Base-by-base conservation (phyloP, 2,888 invertebrate species). In the Drosophila kokeensis region DNA sequence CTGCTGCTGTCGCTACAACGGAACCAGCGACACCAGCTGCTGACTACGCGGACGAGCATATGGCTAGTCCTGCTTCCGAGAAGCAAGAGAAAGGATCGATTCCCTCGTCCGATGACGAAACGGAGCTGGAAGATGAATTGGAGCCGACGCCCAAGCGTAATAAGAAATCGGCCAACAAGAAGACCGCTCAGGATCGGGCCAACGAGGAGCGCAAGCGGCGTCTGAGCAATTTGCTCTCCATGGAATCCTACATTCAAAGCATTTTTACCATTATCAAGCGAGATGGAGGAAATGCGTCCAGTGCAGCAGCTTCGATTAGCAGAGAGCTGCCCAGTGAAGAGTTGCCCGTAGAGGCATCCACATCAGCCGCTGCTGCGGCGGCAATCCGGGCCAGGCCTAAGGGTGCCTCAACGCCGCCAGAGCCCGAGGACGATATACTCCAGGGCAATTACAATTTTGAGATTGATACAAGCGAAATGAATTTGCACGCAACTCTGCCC, bases 211-310 rank as follows among this genome's bases (percentile, higher is more conserved):
- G 90, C 24, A 90, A 92, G 55, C 90, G 91, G 54, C 91, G 92
- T n/a, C 80, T 92, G 7, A 91, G 87, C 79, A 83, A 91, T 2
- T 73, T 93, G 69, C 83, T 87, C 40, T 93, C 92, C 30, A 93
- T 93, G 90, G 93, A 93, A 70, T 90, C 92, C n/a, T 93, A 93
- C 64, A 93, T 93, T 30, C 91, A 92, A 68, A 90, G 89, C 64
- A 93, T 93, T 76, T 87, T 93, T 50, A 83, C 87, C 59, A 89
- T 93, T 55, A 91, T 93, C 63, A 92, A 93, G 74, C 90, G 92
- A 30, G 93, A 93, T 48, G 85, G 90, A 15, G 45, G 45, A 27
- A 87, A 78, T 68, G 29, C 42, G 18, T 58, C 79, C 38, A 75
- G 48, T 34, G 30, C 71, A 24, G 62, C 73, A 27, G 63, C 52